Percentiles rank a stretch among this genome's conserved stretches.
phyloP scores from a whole-genome alignment of 1,140 invertebrate genomes.

The Riptortus pedestris region DNA sequence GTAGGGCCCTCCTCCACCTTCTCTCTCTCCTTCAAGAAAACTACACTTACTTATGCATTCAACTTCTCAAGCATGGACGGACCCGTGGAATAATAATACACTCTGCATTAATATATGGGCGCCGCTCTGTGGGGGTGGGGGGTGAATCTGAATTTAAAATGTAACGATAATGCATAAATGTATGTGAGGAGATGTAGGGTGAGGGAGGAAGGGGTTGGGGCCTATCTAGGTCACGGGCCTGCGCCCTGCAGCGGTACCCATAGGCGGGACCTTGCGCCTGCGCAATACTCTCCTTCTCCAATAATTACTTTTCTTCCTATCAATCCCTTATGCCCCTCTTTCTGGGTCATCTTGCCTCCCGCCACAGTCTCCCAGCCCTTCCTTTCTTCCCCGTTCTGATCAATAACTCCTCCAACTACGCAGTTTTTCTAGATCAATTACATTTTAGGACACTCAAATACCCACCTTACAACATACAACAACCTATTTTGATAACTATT shows the following conservation, averaged over 20 bases:
- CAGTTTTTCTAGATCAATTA: too few species aligned
- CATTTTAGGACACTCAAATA: too few species aligned
- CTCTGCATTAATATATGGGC: conserved; percentile 42
- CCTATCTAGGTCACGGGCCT: conserved; percentile 3
- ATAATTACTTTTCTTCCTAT: conserved; percentile 7
- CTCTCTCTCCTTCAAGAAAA: conserved; percentile 24
- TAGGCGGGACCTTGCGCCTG: conserved; percentile 10
- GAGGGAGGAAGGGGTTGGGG: conserved; percentile 26
- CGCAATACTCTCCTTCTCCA: background rate
- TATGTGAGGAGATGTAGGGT: conserved; percentile 29
- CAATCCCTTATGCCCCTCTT: background rate
- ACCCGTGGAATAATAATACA: conserved; percentile 44
- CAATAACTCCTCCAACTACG: too few species aligned
- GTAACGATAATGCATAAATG: conserved; percentile 33
- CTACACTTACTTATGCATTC: conserved; percentile 42
- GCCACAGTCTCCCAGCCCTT: background rate
- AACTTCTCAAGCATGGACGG: conserved; percentile 41
- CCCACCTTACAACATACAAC: too few species aligned
- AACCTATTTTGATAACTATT: too few species aligned
- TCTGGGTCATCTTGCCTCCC: background rate
- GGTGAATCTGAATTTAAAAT: conserved; percentile 36
- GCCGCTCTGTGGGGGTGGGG: conserved; percentile 30
- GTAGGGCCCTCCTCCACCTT: background rate
- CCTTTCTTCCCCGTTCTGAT: background rate
- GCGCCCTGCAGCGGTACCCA: background rate